phyloP scores from a whole-genome alignment of 2,888 invertebrate species.

The Andricus quercusramuli region DNA sequence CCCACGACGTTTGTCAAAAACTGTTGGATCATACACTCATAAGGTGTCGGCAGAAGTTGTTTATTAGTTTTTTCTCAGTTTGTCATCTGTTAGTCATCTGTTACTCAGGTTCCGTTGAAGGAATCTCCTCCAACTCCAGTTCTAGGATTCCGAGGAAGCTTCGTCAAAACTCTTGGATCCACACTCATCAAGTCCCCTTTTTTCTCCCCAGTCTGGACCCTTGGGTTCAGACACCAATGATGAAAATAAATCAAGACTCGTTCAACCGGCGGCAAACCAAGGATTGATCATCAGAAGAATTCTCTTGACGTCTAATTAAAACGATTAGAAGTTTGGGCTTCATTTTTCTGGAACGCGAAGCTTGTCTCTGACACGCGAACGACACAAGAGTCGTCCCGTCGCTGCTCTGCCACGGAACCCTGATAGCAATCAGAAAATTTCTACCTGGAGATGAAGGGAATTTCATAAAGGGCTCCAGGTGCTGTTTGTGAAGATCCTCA shows the following conservation, averaged over 20 bases:
- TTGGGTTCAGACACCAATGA: too few species aligned
- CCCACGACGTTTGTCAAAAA: too few species aligned
- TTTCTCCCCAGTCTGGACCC: too few species aligned
- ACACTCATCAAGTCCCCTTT: background rate
- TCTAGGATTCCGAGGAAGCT: background rate
- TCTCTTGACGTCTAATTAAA: constrained; percentile 71
- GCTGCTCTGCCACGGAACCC: background rate
- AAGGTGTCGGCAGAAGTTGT: too few species aligned
- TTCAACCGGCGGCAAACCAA: constrained; percentile 53
- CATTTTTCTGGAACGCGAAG: constrained; percentile 74
- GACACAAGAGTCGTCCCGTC: constrained; percentile 26
- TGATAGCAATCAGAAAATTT: background rate
- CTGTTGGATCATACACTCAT: too few species aligned
- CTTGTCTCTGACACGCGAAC: constrained; percentile 48
- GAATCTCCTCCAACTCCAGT: too few species aligned
- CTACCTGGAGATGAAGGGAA: constrained; percentile 2
- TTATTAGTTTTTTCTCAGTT: too few species aligned
- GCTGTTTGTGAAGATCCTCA: background rate
- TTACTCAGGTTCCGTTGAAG: too few species aligned
- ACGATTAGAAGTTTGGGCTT: constrained; percentile 75
- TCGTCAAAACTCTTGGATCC: background rate
- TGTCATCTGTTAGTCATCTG: too few species aligned
- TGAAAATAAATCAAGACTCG: constrained; percentile 45
- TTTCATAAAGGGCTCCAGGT: background rate
- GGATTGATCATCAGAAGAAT: constrained; percentile 65